Conservation (phyloP, 2,888 invertebrate species). For the Xanthorhoe designata region DNA sequence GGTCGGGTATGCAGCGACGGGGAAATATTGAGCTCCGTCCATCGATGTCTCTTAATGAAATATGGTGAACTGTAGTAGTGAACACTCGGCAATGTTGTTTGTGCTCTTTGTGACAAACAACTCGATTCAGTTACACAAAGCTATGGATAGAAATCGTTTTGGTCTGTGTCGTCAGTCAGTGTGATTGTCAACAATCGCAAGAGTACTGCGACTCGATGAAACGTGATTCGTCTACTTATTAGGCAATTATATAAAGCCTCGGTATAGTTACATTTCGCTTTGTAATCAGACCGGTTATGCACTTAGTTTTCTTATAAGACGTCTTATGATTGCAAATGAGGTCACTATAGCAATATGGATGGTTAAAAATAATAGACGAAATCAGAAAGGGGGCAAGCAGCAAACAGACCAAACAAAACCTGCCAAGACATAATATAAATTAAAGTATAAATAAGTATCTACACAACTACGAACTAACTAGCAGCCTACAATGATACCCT, state of each 20-base stretch:
- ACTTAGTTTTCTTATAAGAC: constrained; percentile 14
- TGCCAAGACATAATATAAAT: not conserved
- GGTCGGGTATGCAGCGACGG: constrained; percentile 46
- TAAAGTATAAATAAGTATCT: no score
- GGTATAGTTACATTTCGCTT: constrained; percentile 45
- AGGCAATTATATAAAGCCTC: constrained; percentile 55
- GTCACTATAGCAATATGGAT: not conserved
- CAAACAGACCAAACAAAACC: no score
- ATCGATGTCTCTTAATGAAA: constrained; percentile 39
- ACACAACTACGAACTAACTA: no score
- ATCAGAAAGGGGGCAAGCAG: no score
- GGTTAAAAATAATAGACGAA: no score
- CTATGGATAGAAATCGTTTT: constrained; percentile 61
- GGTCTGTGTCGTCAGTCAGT: constrained; percentile 67
- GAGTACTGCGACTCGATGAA: constrained; percentile 53
- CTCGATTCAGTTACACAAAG: constrained; percentile 35
- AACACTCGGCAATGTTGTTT: constrained; percentile 47
- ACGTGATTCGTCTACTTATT: constrained; percentile 67
- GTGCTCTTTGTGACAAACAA: constrained; percentile 28
- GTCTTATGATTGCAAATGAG: not conserved
- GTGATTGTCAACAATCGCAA: constrained; percentile 66
- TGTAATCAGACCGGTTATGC: constrained; percentile 36
- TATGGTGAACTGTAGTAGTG: constrained; percentile 32
- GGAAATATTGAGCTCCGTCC: constrained; percentile 41
- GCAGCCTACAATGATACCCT: no score